These are phyloP conservation scores for Drosophila pseudoobscura DNA, from an alignment of 1,140 invertebrate genomes.

Conservation along the genomic window DNA sequence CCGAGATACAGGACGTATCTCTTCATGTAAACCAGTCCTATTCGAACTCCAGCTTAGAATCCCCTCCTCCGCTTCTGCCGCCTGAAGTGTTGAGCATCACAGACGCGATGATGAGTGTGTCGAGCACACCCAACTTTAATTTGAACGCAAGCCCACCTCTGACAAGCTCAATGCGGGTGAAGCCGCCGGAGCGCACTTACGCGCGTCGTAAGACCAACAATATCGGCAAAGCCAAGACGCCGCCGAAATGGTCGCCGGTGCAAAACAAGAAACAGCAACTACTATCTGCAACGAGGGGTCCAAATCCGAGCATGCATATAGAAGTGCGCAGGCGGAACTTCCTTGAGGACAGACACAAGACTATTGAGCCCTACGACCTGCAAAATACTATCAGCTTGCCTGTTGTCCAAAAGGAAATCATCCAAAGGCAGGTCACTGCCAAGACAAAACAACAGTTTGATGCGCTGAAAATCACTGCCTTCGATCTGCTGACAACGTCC, in stretches of 20 bases:
- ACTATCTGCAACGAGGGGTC: constrained; percentile 50
- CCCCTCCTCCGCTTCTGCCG: neutral
- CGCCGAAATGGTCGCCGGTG: constrained; percentile 47
- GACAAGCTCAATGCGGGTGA: constrained; percentile 20
- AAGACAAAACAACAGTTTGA: constrained; percentile 58
- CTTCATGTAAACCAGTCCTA: neutral
- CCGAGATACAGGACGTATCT: neutral
- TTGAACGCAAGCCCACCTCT: neutral
- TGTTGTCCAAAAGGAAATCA: constrained; percentile 38
- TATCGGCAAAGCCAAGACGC: constrained; percentile 4
- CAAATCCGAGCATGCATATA: constrained; percentile 49
- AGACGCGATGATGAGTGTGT: neutral
- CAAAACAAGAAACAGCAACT: constrained; percentile 36
- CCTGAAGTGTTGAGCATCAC: neutral
- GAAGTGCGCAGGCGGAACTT: constrained; percentile 50
- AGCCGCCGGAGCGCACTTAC: constrained; percentile 56
- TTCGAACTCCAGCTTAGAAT: neutral
- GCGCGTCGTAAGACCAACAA: constrained; percentile 28
- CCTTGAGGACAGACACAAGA: constrained; percentile 57
- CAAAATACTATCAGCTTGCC: neutral
- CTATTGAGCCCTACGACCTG: neutral
- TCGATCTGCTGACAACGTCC: constrained; percentile 56
- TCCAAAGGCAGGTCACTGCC: constrained; percentile 42
- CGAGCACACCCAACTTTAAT: neutral
- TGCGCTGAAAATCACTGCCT: constrained; percentile 56